A percentile compares a stretch with the other conserved stretches of the same genome.
Evolutionary conservation across 2,888 invertebrate genomes (phyloP).

Genomic region (Catotricha subobsoleta): DNA sequence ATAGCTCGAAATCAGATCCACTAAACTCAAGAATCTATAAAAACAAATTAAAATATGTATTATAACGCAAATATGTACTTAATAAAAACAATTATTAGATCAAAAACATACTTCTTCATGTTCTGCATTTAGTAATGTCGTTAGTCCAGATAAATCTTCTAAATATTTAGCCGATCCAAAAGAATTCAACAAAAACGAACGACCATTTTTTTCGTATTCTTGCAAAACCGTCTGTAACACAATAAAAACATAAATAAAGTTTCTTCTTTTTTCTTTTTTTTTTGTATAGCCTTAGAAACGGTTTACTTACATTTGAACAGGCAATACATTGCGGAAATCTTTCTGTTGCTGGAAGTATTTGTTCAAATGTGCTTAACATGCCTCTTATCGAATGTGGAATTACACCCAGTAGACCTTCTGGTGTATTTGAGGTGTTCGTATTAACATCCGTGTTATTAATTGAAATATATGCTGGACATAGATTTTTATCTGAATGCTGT

Average conservation of each 20-base stretch:
- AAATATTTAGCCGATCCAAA: slow-evolving; percentile 65
- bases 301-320: slow-evolving; percentile 45
- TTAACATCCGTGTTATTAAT: slow-evolving; percentile 16
- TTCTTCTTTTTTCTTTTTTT: background rate
- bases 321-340: slow-evolving; percentile 85
- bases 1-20: slow-evolving; percentile 5
- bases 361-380: slow-evolving; percentile 65
- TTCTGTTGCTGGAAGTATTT: slow-evolving; percentile 65
- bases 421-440: slow-evolving; percentile 16
- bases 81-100: background rate
- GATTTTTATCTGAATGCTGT: slow-evolving; percentile 57
- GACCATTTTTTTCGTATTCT: slow-evolving; percentile 36
- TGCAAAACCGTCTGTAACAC: slow-evolving; percentile 26
- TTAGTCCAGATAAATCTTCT: slow-evolving; percentile 71
- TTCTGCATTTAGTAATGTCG: slow-evolving; percentile 39
- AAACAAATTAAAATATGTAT: background rate
- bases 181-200: slow-evolving; percentile 57
- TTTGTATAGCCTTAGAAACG: background rate
- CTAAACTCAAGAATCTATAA: slow-evolving; percentile 7
- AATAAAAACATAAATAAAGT: background rate
- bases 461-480: slow-evolving; percentile 46
- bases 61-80: background rate
- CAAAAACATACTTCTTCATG: slow-evolving; percentile 29
- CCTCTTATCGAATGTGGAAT: slow-evolving; percentile 90
- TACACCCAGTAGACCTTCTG: slow-evolving; percentile 55